phyloP scores from a whole-genome alignment of 2,797 vertebrate species.

The Eremophila alpestris region DNA sequence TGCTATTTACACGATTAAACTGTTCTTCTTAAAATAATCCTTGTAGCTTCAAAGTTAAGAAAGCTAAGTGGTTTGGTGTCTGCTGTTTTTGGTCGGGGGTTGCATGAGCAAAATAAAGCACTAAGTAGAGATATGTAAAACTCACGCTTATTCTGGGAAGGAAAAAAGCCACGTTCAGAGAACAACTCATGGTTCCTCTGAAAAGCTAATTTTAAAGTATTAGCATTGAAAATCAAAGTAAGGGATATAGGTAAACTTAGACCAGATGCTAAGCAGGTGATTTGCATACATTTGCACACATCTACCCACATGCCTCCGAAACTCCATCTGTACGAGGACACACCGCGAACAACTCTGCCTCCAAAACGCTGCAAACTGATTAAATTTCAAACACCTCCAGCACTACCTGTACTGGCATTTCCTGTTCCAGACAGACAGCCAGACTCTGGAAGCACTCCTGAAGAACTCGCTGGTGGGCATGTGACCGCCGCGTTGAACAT shows the following conservation, averaged over 20 bases:
- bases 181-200: neutral
- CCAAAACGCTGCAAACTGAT: neutral
- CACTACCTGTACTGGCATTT: slow-evolving; percentile 63
- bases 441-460: neutral
- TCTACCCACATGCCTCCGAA: neutral
- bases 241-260: neutral
- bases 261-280: neutral
- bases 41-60: neutral
- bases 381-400: neutral
- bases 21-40: neutral
- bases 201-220: neutral
- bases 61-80: neutral
- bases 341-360: neutral
- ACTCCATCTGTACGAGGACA: neutral
- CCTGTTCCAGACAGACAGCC: slow-evolving; percentile 20
- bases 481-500: neutral
- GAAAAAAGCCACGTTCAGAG: neutral
- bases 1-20: neutral
- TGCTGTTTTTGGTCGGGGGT: neutral
- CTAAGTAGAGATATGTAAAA: neutral
- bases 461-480: neutral
- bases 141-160: neutral
- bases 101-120: neutral
- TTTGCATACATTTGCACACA: neutral
- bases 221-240: neutral